Evolutionary conservation across 2,888 invertebrate species (phyloP), one percentile per base, ranked within the genome.

Genomic region (Ormyrus labotus): DNA sequence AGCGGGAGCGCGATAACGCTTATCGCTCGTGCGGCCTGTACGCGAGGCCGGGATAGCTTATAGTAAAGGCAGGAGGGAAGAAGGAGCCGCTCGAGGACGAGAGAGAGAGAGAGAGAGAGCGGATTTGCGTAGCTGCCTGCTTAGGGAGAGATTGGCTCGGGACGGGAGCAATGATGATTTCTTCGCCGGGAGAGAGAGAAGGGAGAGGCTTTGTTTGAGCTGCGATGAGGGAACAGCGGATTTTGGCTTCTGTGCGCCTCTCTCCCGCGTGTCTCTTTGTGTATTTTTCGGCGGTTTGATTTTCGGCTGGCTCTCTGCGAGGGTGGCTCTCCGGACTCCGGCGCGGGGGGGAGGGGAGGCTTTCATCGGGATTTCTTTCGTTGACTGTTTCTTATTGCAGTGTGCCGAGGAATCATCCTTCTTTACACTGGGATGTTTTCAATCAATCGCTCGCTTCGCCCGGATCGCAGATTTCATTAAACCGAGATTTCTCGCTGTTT

Each of bases 221-320:
- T 57, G 53, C 11, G 65, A 57, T 11, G 67, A 67, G 74, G 74
- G 65, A 74, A 65, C 58, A 34, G 13, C 57, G 61, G 51, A 61
- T 71, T 74, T 47, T 45, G 10, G 47, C 67, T 58, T 2, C 34
- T 47, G 67, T 13, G 50, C 53, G 13, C 11, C 45, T 61, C 45
- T 61, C 48, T 58, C 34, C 34, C 2, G 34, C 34, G 50, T 57
- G 34, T 50, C 34, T 34, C 34, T 34, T 34, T 50, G 67, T 74
- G 65, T 74, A 58, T 74, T 74, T 74, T 74, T 67, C 74, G 61
- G 65, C n/a, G 74, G 74, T 74, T 74, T 67, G 74, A 74, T 74
- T 74, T 50, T 50, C 50, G 55, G 64, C 6, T 58, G 13, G 13
- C 7, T 19, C 7, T 19, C 57, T 69, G 57, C 13, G 13, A 47